These are phyloP conservation scores for human (Homo sapiens) DNA, from an alignment of 2,113 vertebrate genomes.

Conservation along the genomic window GRCh38 chr4:45892501-45893000, in stretches of 20 bases:
- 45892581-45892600: background rate
- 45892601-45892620: background rate
- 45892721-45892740: background rate
- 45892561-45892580: background rate
- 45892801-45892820: background rate
- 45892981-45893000: background rate
- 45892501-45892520: background rate
- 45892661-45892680: background rate
- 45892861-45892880: background rate
- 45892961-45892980: background rate
- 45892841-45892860: background rate
- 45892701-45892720: background rate
- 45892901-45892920: background rate
- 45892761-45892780: background rate
- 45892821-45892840: background rate
- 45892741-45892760: background rate
- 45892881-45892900: background rate
- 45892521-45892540: background rate
- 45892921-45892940: background rate
- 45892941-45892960: background rate
- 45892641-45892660: background rate
- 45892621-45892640: background rate
- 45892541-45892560: background rate
- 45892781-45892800: background rate
- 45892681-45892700: background rate